A percentile compares a stretch with the other conserved stretches of the same genome.
These are phyloP conservation scores for Tinea trinotella DNA, from an alignment of 2,888 invertebrate species.

Conservation along the genomic window DNA sequence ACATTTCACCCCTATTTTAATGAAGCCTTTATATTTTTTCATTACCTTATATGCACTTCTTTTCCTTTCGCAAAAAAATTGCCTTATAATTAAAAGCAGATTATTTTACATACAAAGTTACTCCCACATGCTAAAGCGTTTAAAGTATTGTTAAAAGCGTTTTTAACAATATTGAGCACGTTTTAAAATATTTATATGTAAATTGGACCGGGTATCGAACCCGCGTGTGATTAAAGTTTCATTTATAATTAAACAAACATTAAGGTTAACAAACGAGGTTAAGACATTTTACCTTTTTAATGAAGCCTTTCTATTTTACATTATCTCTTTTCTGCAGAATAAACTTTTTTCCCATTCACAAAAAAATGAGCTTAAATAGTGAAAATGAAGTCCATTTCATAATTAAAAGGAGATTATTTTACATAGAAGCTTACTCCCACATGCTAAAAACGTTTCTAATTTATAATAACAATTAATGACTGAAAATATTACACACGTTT, in stretches of 20 bases:
- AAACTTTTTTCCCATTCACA: neutral
- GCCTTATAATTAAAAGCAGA: neutral
- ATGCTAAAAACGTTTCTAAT: neutral
- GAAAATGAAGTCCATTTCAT: neutral
- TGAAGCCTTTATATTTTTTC: neutral
- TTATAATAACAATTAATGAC: neutral
- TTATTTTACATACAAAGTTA: neutral
- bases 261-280: no score
- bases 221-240: no score
- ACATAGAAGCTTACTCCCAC: neutral
- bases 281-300: slow-evolving; percentile 10
- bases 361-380: neutral
- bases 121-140: neutral
- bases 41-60: neutral
- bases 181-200: no score
- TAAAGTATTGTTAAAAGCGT: no score
- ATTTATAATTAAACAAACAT: no score
- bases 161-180: no score
- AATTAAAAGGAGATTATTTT: neutral
- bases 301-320: neutral
- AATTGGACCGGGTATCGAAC: no score
- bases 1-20: slow-evolving; percentile 10
- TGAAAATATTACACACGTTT: neutral
- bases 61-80: no score
- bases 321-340: neutral